Conservation (phyloP, 1,140 invertebrate genomes). For the Drosophila nasuta region DNA sequence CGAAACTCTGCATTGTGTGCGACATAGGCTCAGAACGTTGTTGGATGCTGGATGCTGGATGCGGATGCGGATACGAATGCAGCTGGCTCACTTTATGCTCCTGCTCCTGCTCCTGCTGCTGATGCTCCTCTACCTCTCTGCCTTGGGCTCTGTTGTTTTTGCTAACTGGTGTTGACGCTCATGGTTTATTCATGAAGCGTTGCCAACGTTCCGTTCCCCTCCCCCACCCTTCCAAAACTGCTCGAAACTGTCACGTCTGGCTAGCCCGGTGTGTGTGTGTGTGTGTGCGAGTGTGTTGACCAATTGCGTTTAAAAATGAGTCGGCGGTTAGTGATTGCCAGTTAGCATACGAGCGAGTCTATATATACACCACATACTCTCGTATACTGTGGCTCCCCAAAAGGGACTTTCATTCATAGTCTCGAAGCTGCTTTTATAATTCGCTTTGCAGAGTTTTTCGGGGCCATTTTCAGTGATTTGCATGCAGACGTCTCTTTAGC, state of each 20-base stretch:
- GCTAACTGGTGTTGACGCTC: conserved; percentile 63
- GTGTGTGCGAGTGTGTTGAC: conserved; percentile 40
- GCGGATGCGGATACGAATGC: conserved; percentile 23
- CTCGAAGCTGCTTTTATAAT: conserved; percentile 52
- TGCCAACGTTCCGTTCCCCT: conserved; percentile 1
- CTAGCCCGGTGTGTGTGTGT: conserved; percentile 15
- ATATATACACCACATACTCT: no score
- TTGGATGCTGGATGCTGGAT: conserved; percentile 1
- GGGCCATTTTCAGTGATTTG: conserved; percentile 46
- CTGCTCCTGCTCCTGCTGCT: conserved; percentile 4
- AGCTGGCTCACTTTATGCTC: conserved; percentile 17
- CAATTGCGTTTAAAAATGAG: conserved; percentile 63
- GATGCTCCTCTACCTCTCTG: conserved; percentile 1
- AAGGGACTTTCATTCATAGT: conserved; percentile 42
- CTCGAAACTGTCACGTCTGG: conserved; percentile 18
- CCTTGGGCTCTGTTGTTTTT: conserved; percentile 52
- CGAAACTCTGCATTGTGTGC: conserved; percentile 5
- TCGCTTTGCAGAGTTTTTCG: conserved; percentile 52
- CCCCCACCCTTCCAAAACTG: background rate
- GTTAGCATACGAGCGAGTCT: conserved; percentile 39
- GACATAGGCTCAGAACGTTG: conserved; percentile 18
- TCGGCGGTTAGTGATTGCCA: conserved; percentile 63
- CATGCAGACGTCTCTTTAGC: conserved; percentile 29
- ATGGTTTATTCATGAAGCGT: conserved; percentile 67
- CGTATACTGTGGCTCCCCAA: background rate